Percentiles rank a stretch among this genome's conserved stretches.
phyloP scores from a whole-genome alignment of 2,888 invertebrate genomes.

The Villa cingulata region DNA sequence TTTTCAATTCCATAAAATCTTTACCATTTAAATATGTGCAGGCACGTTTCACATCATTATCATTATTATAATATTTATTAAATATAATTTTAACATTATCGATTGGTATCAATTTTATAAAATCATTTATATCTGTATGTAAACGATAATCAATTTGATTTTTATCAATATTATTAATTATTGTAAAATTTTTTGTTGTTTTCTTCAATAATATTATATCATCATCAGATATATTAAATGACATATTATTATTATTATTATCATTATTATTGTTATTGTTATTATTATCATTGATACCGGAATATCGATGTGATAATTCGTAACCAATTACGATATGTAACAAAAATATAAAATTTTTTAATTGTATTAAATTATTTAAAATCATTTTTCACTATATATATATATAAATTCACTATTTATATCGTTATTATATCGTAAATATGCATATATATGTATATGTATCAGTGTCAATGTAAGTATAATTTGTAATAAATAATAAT shows the following conservation, averaged over 20 bases:
- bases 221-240: neutral
- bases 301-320: constrained; percentile 5
- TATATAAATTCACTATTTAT: no score
- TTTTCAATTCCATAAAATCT: constrained; percentile 22
- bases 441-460: no score
- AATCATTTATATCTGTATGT: constrained; percentile 29
- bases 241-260: neutral
- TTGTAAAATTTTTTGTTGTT: neutral
- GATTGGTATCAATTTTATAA: constrained; percentile 27
- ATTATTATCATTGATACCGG: neutral
- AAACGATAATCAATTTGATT: neutral
- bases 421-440: no score
- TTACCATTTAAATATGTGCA: constrained; percentile 25
- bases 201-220: neutral
- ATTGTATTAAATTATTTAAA: neutral
- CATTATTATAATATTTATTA: constrained; percentile 26
- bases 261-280: neutral
- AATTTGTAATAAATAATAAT: no score
- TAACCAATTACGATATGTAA: constrained; percentile 7
- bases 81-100: constrained; percentile 26
- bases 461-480: no score
- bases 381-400: neutral
- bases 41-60: constrained; percentile 28
- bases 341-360: neutral
- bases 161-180: neutral